A percentile compares a stretch with the other conserved stretches of the same genome.
Evolutionary conservation across 2,888 invertebrate species (phyloP).

Genomic region (Willowsia nigromaculata): DNA sequence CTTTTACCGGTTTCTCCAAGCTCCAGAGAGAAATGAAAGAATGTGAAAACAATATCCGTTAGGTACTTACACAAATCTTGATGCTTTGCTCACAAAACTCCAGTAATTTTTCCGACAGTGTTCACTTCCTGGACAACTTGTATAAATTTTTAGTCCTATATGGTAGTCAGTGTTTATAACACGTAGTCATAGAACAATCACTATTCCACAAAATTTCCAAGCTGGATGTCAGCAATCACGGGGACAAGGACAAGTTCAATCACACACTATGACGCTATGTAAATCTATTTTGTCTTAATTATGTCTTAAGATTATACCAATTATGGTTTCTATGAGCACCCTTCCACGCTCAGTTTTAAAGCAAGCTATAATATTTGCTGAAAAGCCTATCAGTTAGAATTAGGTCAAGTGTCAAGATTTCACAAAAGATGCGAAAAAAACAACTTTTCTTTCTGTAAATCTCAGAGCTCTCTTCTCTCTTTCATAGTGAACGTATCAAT

Average conservation of each 20-base stretch:
- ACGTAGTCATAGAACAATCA: not conserved
- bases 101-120: not conserved
- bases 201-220: not conserved
- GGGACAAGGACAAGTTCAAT: not conserved
- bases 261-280: not conserved
- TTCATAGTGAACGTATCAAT: conserved; percentile 43
- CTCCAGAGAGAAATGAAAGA: not conserved
- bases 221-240: not conserved
- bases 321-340: not conserved
- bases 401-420: conserved; percentile 68
- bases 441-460: not conserved
- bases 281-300: not conserved
- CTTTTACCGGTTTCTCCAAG: not conserved
- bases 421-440: conserved; percentile 29
- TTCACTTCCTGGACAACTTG: conserved; percentile 12
- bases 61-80: conserved; percentile 2
- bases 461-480: conserved; percentile 35
- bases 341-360: not conserved
- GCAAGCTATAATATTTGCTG: not conserved
- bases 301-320: not conserved
- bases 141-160: too few relatives aligned
- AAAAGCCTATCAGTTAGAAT: conserved; percentile 35
- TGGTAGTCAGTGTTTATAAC: not conserved
- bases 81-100: not conserved
- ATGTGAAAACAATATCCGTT: not conserved